Base-by-base conservation (phyloP, 2,113 vertebrate genomes). In the Archilochus colubris region DNA sequence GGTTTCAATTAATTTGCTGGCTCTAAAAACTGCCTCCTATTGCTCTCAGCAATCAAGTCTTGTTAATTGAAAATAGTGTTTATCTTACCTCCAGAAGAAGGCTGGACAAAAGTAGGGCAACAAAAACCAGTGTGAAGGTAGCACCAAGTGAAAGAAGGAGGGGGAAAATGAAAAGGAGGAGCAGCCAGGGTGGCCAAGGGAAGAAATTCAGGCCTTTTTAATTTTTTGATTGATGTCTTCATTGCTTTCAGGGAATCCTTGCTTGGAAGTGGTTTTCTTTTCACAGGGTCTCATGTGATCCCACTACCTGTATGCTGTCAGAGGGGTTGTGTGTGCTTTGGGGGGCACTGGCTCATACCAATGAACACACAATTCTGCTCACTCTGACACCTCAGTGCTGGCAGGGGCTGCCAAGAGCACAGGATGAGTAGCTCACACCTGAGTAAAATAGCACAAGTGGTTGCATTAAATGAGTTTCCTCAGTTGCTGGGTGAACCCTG, bases 1-100 rank as follows among this genome's bases (percentile, higher is more conserved):
- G 94, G 81, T 91, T 97, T 96, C 97, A 97, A 96, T 97, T 97
- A 97, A 97, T 96, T 97, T 96, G 86, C 96, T 91, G 93, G 93
- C 95, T 95, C 92, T 94, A 92, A 94, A 94, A 97, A 96, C 90
- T 97, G 76, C 88, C 91, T 96, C 95, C 94, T 81, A 94, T 92
- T 88, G 95, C 97, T 97, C 95, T 96, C 88, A 96, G 97, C 94
- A 97, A 97, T 97, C 94, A 97, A 91, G 94, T 82, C 93, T 94
- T 92, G 89, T 97, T 98, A 97, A 98, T 96, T 97, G 96, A 97
- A 97, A 97, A 96, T 67, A 96, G 80, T 14, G 30, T 95, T 95
- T 88, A 88, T 93, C 96, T 95, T 97, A 80, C 96, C 95, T 97
- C 88, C 96, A 97, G 92, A 82, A 93, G 94, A 92, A 94, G 62